phyloP scores from a whole-genome alignment of 2,888 invertebrate species.

The Pteria penguin region DNA sequence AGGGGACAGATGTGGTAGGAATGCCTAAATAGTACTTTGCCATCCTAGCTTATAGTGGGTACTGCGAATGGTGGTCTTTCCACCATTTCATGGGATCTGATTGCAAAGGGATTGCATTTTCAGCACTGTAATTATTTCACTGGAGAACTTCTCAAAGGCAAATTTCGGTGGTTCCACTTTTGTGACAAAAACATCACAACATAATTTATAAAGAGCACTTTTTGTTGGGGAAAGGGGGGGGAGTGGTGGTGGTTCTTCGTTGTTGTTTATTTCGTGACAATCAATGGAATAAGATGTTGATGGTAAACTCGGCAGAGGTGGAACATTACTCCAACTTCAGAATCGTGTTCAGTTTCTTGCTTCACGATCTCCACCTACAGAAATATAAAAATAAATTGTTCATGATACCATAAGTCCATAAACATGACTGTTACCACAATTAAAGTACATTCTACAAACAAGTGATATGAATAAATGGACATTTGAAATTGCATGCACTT shows the following conservation, averaged over 20 bases:
- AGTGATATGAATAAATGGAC: too few relatives aligned
- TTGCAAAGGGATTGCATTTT: background rate
- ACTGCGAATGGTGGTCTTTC: background rate
- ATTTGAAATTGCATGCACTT: too few relatives aligned
- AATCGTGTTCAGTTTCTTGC: background rate
- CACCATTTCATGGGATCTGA: conserved; percentile 15
- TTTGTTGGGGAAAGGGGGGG: too few relatives aligned
- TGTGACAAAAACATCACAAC: background rate
- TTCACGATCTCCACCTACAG: background rate
- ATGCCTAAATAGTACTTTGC: background rate
- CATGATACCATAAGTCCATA: background rate
- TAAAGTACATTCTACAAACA: background rate
- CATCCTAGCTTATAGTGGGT: conserved; percentile 8
- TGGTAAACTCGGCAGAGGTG: background rate
- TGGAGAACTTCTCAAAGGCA: background rate
- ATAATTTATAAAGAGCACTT: background rate
- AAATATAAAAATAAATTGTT: too few relatives aligned
- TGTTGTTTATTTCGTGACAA: background rate
- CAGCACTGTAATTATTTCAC: conserved; percentile 3
- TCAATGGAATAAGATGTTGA: background rate
- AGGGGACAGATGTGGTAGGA: conserved; percentile 5
- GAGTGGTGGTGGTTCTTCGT: too few relatives aligned
- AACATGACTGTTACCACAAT: background rate
- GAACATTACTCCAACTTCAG: background rate
- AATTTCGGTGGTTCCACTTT: background rate